Conservation (phyloP, 1,140 invertebrate species). For the Sycobia sp. region DNA sequence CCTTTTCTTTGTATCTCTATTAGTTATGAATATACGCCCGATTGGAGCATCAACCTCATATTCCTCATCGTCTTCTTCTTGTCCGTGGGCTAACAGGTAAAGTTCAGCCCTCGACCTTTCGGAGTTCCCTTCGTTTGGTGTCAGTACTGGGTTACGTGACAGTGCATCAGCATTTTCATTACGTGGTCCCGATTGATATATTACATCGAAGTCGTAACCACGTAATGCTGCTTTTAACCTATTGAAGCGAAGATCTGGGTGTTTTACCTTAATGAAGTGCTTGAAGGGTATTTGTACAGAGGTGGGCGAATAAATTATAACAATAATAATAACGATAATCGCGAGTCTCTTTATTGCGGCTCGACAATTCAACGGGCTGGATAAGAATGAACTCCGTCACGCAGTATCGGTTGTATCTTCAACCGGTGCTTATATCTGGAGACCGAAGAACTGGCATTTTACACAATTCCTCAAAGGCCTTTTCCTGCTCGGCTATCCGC, state of each 20-base stretch:
- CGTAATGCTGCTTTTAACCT: not conserved
- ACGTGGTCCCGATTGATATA: not conserved
- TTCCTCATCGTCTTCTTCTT: too few relatives aligned
- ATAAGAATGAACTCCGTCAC: too few relatives aligned
- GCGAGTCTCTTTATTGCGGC: too few relatives aligned
- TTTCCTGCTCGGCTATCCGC: not conserved
- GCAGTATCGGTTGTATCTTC: not conserved
- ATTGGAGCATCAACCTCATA: too few relatives aligned
- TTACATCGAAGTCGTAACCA: not conserved
- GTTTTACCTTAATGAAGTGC: not conserved
- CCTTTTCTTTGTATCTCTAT: too few relatives aligned
- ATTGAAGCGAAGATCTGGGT: constrained; percentile 1
- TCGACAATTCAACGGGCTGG: too few relatives aligned
- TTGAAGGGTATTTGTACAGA: not conserved
- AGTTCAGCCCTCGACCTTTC: not conserved
- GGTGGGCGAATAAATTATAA: too few relatives aligned
- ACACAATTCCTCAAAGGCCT: not conserved
- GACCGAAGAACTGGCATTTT: not conserved
- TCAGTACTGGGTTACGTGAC: not conserved
- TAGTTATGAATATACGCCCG: too few relatives aligned
- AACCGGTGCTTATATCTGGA: not conserved
- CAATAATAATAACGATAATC: too few relatives aligned
- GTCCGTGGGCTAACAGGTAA: not conserved
- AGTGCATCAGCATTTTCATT: not conserved
- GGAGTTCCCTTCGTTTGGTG: not conserved